Conservation (phyloP, 2,888 invertebrate species). For the Hyposoter dolosus region DNA sequence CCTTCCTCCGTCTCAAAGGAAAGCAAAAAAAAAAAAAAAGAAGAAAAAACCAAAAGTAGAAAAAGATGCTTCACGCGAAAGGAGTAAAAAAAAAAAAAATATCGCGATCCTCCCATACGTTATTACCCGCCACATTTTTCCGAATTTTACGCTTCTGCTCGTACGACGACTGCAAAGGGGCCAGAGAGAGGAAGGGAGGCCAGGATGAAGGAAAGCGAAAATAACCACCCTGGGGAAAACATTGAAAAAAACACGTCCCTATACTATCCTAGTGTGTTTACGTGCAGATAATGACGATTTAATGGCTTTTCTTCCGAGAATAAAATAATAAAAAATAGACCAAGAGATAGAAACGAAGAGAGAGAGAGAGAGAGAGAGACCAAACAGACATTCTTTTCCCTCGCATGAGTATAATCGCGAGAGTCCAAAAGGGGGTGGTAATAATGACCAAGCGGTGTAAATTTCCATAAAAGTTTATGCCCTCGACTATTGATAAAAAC, state of each 20-base stretch:
- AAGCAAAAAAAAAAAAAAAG: background rate
- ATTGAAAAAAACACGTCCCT: slow-evolving; percentile 3
- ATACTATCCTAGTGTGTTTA: background rate
- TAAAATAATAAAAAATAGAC: slow-evolving; percentile 13
- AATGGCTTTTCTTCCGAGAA: slow-evolving; percentile 19
- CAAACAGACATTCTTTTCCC: background rate
- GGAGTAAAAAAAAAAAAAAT: background rate
- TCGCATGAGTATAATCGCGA: slow-evolving; percentile 1
- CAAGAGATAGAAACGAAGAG: background rate
- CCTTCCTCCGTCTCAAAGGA: background rate
- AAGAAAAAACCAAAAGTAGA: background rate
- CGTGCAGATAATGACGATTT: slow-evolving; percentile 32
- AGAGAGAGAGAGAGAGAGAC: background rate
- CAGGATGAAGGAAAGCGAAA: background rate
- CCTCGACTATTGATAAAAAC: background rate
- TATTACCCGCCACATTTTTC: slow-evolving; percentile 2
- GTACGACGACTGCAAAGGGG: background rate
- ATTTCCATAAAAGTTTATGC: slow-evolving; percentile 9
- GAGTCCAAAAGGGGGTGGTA: background rate
- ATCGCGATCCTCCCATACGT: slow-evolving; percentile 25
- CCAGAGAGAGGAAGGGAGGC: background rate
- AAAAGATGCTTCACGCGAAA: background rate
- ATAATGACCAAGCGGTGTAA: background rate
- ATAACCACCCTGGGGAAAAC: slow-evolving; percentile 12
- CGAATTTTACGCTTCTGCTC: background rate